Evolutionary conservation across 1,140 invertebrate species (phyloP).

Genomic region (Orussus abietinus): DNA sequence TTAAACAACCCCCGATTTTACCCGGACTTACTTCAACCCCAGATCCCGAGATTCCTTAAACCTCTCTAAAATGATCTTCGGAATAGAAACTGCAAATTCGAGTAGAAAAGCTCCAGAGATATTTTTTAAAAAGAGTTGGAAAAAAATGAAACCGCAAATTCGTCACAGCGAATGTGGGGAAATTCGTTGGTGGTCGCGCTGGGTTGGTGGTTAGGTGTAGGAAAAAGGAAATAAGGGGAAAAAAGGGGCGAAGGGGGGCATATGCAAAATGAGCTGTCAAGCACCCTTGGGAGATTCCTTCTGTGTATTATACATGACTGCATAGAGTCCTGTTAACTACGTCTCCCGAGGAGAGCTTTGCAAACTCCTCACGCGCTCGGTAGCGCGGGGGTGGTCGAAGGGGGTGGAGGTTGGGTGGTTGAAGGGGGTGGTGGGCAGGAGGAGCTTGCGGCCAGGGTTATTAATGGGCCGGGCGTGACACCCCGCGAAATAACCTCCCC

Average conservation of each 20-base stretch:
- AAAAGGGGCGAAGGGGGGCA: constrained; percentile 26
- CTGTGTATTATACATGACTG: constrained; percentile 40
- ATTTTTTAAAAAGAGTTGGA: no score
- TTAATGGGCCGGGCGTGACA: constrained; percentile 45
- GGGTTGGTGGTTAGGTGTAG: constrained; percentile 1
- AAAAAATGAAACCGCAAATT: no score
- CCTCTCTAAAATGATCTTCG: no score
- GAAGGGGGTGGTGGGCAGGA: constrained; percentile 7
- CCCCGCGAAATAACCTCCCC: constrained; percentile 38
- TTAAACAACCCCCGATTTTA: no score
- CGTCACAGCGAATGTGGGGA: no score
- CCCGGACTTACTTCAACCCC: no score
- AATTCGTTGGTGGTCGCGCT: not conserved
- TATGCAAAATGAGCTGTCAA: constrained; percentile 46
- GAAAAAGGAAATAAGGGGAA: not conserved
- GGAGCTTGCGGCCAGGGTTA: constrained; percentile 36
- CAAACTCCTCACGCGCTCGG: constrained; percentile 42
- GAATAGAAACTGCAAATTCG: no score
- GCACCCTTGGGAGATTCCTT: constrained; percentile 37
- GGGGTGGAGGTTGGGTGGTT: constrained; percentile 7
- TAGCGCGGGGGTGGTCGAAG: not conserved
- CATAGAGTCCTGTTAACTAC: constrained; percentile 37
- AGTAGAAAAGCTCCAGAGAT: no score
- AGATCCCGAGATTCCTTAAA: no score
- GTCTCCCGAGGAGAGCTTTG: constrained; percentile 40